A percentile compares a stretch with the other conserved stretches of the same genome.
These are phyloP conservation scores for Eilema depressum DNA, from an alignment of 2,888 invertebrate genomes.

Conservation along the genomic window DNA sequence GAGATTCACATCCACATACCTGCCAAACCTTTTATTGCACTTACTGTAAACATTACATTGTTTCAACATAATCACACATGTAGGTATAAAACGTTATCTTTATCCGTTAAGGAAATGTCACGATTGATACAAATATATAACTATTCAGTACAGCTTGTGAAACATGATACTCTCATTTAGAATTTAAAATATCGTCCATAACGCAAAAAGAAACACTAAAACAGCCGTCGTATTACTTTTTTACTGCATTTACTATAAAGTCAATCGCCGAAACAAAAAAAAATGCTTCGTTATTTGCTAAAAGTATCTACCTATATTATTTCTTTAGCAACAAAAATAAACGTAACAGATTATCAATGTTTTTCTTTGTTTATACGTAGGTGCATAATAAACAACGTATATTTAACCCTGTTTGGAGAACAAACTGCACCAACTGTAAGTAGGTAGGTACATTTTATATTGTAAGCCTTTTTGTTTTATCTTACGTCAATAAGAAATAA, in stretches of 20 bases:
- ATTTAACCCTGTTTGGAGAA: constrained; percentile 25
- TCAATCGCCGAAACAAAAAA: constrained; percentile 57
- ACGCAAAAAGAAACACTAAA: constrained; percentile 54
- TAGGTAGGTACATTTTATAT: background rate
- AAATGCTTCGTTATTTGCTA: constrained; percentile 52
- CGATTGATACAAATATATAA: constrained; percentile 45
- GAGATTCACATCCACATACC: constrained; percentile 32
- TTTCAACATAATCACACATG: constrained; percentile 22
- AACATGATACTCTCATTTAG: constrained; percentile 62
- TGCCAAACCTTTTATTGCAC: constrained; percentile 37
- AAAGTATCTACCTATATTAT: constrained; percentile 52
- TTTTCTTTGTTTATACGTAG: constrained; percentile 25
- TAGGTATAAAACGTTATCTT: constrained; percentile 43
- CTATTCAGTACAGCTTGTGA: constrained; percentile 55
- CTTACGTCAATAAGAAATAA: constrained; percentile 54
- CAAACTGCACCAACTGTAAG: constrained; percentile 3
- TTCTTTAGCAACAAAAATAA: constrained; percentile 52
- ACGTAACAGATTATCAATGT: constrained; percentile 33
- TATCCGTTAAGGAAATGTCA: constrained; percentile 66
- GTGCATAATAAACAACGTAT: background rate
- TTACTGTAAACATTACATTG: constrained; percentile 16
- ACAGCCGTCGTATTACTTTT: constrained; percentile 57
- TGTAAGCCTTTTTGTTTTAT: constrained; percentile 47
- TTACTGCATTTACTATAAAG: constrained; percentile 59
- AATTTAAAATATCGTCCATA: constrained; percentile 64